phyloP scores from a whole-genome alignment of 30 jellyfish, hydroid and myxozoan genomes.

The Pelagia noctiluca region DNA sequence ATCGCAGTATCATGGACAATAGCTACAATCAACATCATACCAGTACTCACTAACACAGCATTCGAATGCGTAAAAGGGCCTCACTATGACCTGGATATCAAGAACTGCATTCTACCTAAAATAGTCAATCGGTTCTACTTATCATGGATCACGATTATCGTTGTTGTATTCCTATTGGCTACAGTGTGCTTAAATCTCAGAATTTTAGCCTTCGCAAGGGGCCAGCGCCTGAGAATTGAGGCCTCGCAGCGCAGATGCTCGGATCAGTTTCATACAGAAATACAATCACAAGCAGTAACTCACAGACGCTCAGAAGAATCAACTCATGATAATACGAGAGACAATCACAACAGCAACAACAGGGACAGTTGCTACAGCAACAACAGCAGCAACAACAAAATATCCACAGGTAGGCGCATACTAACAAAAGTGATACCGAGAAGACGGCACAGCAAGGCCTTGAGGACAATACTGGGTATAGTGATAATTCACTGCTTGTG shows the following conservation, averaged over 20 bases:
- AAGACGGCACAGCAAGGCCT: conserved; percentile 49
- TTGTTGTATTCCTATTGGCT: conserved; percentile 22
- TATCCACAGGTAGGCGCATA: not conserved
- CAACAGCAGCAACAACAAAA: no score
- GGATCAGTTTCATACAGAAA: no score
- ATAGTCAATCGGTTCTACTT: conserved; percentile 45
- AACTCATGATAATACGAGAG: no score
- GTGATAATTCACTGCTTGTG: conserved; percentile 66
- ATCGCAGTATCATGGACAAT: conserved; percentile 58
- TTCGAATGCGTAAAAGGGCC: conserved; percentile 39
- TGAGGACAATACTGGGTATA: conserved; percentile 52
- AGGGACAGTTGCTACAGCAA: no score
- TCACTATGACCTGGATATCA: conserved; percentile 30
- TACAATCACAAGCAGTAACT: no score
- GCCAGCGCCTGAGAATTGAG: conserved; percentile 55
- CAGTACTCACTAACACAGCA: conserved; percentile 39
- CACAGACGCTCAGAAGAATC: no score
- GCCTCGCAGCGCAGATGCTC: not conserved
- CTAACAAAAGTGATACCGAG: conserved; percentile 15
- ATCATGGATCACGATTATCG: conserved; percentile 35
- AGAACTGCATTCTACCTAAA: conserved; percentile 75
- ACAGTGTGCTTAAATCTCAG: conserved; percentile 53
- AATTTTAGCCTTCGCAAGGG: conserved; percentile 59
- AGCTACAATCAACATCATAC: conserved; percentile 33
- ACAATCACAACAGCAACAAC: no score